Base-by-base conservation (phyloP, 2,888 invertebrate species). In the Drosophila antonietae region DNA sequence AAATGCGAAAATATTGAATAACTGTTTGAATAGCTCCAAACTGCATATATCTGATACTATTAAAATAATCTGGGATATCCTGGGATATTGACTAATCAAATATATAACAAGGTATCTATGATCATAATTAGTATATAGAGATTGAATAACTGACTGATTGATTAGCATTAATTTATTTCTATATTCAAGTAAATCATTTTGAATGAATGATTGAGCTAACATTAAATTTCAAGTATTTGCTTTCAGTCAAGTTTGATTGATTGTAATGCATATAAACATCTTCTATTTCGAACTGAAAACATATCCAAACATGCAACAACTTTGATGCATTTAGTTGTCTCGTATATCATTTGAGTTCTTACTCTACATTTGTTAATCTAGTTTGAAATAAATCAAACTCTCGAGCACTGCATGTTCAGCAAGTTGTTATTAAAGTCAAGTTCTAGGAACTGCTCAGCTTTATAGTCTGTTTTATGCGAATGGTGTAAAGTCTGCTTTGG, bases 401-500 rank as follows among this genome's bases (percentile, higher is more conserved):
- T 15, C 31, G n/a, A 49, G 53, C 10, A 55, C 23, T 4, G 39
- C 53, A 9, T 10, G 23, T n/a, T 39, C 23, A 41, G 55, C 39
- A 8, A 41, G 41, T 15, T n/a, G 57, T 3, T 35, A 12, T 41
- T 18, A 28, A 33, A 23, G 41, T n/a, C 33, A 46, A 28, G 10
- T 49, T 28, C 14, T 61, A 8, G 49, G 23, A 63, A 56, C 31
- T 46, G 46, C 15, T 15, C 28, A 41, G 14, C 9, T 39, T 47
- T 20, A 52, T 14, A 47, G 37, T 39, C 14, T 10, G 43, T 44
- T 43, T 44, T 43, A 53, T 55, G 43, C n/a, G 39, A 39, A n/a
- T 35, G n/a, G 35, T 14, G 41, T 43, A 56, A 51, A 67, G 46
- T 51, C 52, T 43, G 14, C n/a, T 20, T 47, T 33, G 49, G 28